Evolutionary conservation across 2,113 vertebrate species (phyloP).

Genomic region (Mustelus asterias): DNA sequence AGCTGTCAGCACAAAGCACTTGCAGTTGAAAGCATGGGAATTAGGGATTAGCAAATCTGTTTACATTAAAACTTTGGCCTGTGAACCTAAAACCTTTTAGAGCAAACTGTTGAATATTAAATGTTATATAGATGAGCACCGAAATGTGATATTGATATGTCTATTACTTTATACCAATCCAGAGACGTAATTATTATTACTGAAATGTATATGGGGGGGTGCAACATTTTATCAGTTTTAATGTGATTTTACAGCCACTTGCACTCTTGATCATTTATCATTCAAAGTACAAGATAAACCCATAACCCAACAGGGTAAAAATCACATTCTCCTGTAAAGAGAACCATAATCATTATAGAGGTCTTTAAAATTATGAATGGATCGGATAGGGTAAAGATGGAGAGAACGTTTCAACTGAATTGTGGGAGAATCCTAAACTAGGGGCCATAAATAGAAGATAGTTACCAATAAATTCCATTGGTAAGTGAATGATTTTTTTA

Average conservation of each 20-base stretch:
- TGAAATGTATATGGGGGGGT: background rate
- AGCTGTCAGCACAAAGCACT: slow-evolving; percentile 69
- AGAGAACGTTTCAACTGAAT: background rate
- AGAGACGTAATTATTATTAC: too few species aligned
- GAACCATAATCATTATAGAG: too few species aligned
- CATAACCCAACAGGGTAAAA: background rate
- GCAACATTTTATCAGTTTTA: background rate
- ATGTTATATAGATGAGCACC: slow-evolving; percentile 52
- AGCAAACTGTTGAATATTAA: slow-evolving; percentile 61
- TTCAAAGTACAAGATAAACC: too few species aligned
- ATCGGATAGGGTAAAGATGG: background rate
- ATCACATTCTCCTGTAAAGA: background rate
- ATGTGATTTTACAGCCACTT: background rate
- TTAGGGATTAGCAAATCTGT: slow-evolving; percentile 61
- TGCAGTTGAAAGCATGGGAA: slow-evolving; percentile 58
- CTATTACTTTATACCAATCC: slow-evolving; percentile 40
- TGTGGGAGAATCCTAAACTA: background rate
- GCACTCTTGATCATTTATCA: background rate
- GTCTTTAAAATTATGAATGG: background rate
- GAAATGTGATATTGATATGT: slow-evolving; percentile 48
- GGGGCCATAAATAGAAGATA: background rate
- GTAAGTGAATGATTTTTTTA: too few species aligned
- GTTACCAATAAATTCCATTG: background rate
- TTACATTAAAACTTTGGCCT: slow-evolving; percentile 55
- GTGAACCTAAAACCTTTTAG: slow-evolving; percentile 72